Percentiles rank a stretch among this genome's conserved stretches.
Evolutionary conservation across 2,113 vertebrate species (phyloP).

Genomic region (Suncus etruscus): DNA sequence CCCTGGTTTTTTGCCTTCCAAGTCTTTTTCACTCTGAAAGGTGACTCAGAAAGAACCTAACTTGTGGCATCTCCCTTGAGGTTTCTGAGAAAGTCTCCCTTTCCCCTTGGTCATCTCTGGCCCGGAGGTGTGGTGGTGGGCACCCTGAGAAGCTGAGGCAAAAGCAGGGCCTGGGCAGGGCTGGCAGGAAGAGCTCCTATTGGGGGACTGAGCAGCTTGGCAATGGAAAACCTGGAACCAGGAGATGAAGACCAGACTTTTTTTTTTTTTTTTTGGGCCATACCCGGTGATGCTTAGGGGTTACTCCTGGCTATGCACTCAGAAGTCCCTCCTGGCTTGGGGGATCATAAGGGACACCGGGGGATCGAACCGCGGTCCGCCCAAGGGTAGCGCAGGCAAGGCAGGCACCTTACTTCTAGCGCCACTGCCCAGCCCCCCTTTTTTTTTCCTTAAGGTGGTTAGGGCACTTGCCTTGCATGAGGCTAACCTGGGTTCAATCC

Average conservation of each 20-base stretch:
- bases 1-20: conserved; percentile 22
- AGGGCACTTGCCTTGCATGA: too few species aligned
- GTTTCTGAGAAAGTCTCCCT: neutral
- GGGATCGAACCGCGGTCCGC: too few species aligned
- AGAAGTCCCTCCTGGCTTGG: too few species aligned
- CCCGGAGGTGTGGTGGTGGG: neutral
- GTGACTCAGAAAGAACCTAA: conserved; percentile 4
- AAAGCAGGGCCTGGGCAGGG: neutral
- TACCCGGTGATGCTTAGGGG: too few species aligned
- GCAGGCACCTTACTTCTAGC: too few species aligned
- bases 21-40: conserved; percentile 42
- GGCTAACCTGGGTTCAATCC: too few species aligned
- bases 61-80: neutral
- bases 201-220: neutral
- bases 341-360: too few species aligned
- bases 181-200: neutral
- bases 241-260: neutral
- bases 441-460: too few species aligned
- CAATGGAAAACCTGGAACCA: neutral
- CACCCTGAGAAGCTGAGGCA: neutral
- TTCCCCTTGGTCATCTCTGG: neutral
- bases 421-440: too few species aligned
- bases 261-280: too few species aligned
- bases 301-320: too few species aligned
- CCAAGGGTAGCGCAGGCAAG: too few species aligned